A percentile compares a stretch with the other conserved stretches of the same genome.
Conservation (phyloP, 2,888 invertebrate species). For the Tenthredo amoena region DNA sequence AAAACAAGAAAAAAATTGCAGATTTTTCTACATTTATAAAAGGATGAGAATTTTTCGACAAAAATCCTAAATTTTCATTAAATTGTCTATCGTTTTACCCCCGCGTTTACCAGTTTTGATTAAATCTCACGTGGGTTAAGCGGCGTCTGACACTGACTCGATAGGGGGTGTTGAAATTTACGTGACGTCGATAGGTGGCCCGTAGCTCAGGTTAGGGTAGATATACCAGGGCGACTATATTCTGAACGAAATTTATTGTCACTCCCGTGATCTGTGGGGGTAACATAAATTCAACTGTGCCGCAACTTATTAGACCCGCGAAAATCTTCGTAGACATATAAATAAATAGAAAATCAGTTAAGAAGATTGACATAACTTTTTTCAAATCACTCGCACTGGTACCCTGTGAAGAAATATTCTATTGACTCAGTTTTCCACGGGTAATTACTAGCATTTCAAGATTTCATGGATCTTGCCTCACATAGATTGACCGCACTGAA, state of each 20-base stretch:
- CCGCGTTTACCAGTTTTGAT: neutral
- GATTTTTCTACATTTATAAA: neutral
- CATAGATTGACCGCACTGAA: no score
- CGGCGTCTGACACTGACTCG: constrained; percentile 7
- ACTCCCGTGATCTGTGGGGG: neutral
- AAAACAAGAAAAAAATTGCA: neutral
- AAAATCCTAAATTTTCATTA: neutral
- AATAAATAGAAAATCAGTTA: neutral
- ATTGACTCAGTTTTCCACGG: no score
- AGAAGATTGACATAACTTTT: neutral
- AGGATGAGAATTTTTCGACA: neutral
- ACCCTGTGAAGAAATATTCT: no score
- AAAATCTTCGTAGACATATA: neutral
- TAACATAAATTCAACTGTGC: constrained; percentile 1
- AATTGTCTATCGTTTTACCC: constrained; percentile 16
- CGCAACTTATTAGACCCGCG: neutral
- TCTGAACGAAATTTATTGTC: constrained; percentile 29
- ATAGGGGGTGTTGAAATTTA: constrained; percentile 43
- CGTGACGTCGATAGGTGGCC: constrained; percentile 18
- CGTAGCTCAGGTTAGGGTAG: constrained; percentile 22
- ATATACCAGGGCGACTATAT: constrained; percentile 26
- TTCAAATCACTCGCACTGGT: neutral
- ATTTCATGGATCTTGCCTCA: no score
- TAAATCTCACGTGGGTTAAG: constrained; percentile 23
- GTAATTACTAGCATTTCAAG: no score